phyloP scores from a whole-genome alignment of 1,140 invertebrate species.

The Caerostris extrusa region DNA sequence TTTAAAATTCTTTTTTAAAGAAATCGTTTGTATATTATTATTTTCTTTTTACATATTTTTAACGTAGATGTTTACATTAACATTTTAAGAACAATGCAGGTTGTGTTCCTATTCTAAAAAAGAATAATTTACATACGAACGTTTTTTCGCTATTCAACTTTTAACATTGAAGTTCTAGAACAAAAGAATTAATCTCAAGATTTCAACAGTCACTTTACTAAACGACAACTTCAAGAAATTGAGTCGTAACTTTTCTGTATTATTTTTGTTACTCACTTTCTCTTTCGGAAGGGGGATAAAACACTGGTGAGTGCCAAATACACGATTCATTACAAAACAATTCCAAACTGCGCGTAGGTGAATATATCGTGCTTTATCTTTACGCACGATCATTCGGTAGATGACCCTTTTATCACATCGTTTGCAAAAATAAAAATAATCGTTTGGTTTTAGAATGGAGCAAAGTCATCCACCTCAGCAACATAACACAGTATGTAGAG shows the following conservation, averaged over 20 bases:
- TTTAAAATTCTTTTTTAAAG: too few species aligned
- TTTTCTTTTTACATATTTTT: too few species aligned
- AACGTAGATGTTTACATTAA: too few species aligned
- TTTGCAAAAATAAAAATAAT: constrained; percentile 40
- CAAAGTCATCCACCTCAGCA: constrained; percentile 6
- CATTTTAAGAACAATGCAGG: background rate
- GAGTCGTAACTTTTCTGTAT: background rate
- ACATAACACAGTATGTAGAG: background rate
- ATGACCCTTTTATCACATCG: constrained; percentile 41
- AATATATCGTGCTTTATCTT: constrained; percentile 1
- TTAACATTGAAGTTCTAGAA: background rate
- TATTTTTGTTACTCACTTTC: background rate
- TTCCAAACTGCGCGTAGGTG: background rate
- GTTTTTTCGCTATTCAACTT: background rate
- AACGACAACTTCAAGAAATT: background rate
- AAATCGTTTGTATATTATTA: too few species aligned
- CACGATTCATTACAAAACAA: constrained; percentile 22
- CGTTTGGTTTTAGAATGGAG: background rate
- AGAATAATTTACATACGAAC: background rate
- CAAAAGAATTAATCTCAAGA: constrained; percentile 2
- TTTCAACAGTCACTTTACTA: background rate
- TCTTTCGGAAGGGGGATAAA: background rate
- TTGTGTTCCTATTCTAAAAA: background rate
- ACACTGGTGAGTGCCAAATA: background rate
- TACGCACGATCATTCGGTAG: constrained; percentile 10